Base-by-base conservation (phyloP, 2,888 invertebrate genomes). In the Platycheirus rosarum region DNA sequence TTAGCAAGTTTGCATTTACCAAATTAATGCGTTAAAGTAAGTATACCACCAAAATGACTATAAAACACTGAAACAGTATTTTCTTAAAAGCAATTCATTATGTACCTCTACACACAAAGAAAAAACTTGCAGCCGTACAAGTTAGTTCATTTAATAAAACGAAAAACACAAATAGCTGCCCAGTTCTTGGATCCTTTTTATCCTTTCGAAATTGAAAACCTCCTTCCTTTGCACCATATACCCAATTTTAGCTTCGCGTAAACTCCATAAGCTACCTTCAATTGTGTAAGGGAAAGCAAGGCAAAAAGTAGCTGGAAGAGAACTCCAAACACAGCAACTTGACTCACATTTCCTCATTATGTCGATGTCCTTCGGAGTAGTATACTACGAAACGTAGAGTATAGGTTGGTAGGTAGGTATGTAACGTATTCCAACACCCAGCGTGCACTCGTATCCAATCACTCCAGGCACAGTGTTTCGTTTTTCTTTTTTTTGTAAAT, bases 281-380 rank as follows among this genome's bases (percentile, higher is more conserved):
- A 60, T 35, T 23, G 26, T 65, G 37, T 7, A 29, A 49, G 37
- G 14, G 35, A 40, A 40, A 29, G 9, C 26, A 14, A 65, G 77
- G 26, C 62, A 71, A 57, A 51, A 46, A 20, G 8, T 35, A n/a
- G 53, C 26, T 18, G 35, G 32, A 57, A 60, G 49, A 74, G 42
- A 51, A 65, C 70, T 65, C 66, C 46, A 76, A 77, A 44, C 26
- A 44, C 49, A 77, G 42, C 84, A 84, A 82, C 85, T 84, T 85
- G 85, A 84, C 85, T 85, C 85, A 85, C 85, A 84, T 85, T 85
- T 84, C 84, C 85, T 85, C 71, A 80, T 84, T 84, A 85, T 85
- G 85, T 84, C 85, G 85, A 85, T 80, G 85, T 85, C 85, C 85
- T 84, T 84, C 82, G 82, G 49, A 82, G 71, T 71, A 71, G 44